Evolutionary conservation across 2,113 vertebrate species (phyloP).

Genomic region (Sceloporus tristichus): DNA sequence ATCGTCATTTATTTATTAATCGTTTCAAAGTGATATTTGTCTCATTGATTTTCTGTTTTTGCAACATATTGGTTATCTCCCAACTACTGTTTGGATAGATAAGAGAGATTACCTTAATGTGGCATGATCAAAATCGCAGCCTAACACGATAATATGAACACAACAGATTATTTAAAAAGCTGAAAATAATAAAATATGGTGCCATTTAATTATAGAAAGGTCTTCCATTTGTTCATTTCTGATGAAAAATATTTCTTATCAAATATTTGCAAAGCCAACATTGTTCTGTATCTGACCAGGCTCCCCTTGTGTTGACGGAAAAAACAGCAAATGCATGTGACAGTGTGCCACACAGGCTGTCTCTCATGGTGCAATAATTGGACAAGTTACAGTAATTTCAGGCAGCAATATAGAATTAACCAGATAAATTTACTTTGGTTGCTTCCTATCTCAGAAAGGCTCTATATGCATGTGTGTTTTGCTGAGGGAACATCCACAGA

Average conservation of each 20-base stretch:
- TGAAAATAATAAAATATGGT: not conserved
- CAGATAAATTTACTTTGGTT: not conserved
- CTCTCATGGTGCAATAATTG: not conserved
- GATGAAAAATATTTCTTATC: not conserved
- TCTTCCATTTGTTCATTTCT: not conserved
- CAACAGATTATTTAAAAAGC: not conserved
- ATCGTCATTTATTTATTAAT: too few species aligned
- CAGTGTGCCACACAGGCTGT: too few species aligned
- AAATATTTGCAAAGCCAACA: conserved; percentile 6
- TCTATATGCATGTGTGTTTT: not conserved
- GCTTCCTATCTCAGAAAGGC: not conserved
- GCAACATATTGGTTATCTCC: not conserved
- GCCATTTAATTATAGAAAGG: conserved; percentile 4
- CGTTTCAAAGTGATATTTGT: too few species aligned
- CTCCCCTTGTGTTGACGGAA: not conserved
- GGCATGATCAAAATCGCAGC: not conserved
- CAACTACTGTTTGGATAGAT: not conserved
- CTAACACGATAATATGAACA: not conserved
- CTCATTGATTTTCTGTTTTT: not conserved
- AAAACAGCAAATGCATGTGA: not conserved
- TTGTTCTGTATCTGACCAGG: not conserved
- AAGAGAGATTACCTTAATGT: not conserved
- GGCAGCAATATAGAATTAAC: not conserved
- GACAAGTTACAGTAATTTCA: conserved; percentile 7
- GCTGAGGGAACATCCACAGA: not conserved